Conservation (phyloP, 2,113 vertebrate species). For the Salvelinus namaycush region DNA sequence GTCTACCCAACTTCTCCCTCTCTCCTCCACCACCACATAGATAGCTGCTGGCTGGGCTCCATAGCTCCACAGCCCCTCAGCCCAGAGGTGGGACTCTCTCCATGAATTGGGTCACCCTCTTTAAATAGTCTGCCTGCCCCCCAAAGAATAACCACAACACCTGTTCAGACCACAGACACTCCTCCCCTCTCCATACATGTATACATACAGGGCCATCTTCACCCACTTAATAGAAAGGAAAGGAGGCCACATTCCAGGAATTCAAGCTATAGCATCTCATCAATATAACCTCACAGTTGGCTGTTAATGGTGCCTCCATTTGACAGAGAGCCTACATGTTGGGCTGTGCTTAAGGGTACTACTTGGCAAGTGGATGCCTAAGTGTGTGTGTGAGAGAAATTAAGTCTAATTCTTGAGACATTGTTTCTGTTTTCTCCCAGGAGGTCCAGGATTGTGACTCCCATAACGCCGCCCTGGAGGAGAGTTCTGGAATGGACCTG, state of each 20-base stretch:
- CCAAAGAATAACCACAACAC: slow-evolving; percentile 36
- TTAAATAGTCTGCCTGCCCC: slow-evolving; percentile 15
- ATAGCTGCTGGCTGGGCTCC: neutral
- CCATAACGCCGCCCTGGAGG: slow-evolving; percentile 56
- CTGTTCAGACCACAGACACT: slow-evolving; percentile 12
- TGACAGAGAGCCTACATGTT: no score
- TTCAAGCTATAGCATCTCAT: neutral
- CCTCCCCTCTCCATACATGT: neutral
- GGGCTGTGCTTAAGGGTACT: no score
- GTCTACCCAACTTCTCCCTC: neutral
- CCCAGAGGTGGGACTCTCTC: neutral
- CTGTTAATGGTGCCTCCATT: no score
- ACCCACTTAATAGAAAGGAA: no score
- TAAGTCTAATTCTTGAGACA: neutral
- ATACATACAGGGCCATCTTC: no score
- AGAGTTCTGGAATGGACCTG: slow-evolving; percentile 79
- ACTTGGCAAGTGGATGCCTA: no score
- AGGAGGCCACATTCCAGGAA: neutral
- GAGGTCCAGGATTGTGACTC: slow-evolving; percentile 33
- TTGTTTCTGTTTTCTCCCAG: slow-evolving; percentile 44
- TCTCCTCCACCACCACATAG: neutral
- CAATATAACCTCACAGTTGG: no score
- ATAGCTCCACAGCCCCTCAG: neutral
- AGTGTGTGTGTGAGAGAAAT: no score
- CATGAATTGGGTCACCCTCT: no score